Conservation (phyloP, 2,113 vertebrate genomes). For the Cichladusa arquata region DNA sequence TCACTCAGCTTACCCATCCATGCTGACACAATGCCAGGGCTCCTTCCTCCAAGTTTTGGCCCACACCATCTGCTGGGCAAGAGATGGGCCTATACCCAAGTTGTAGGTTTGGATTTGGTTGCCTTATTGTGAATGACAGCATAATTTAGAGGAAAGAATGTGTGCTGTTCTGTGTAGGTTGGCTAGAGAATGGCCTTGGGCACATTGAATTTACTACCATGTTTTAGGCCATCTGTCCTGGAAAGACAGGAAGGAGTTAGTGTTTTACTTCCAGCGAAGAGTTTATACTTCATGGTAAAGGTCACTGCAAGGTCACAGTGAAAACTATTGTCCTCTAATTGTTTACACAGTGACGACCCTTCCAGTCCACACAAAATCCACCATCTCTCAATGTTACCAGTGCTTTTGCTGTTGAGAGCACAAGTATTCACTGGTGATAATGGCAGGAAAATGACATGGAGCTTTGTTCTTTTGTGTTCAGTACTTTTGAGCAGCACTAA, state of each 20-base stretch:
- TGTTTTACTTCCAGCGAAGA: not conserved
- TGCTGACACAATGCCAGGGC: not conserved
- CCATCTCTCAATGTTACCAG: not conserved
- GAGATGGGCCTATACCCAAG: not conserved
- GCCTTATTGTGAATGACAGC: not conserved
- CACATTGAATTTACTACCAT: not conserved
- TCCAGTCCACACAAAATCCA: not conserved
- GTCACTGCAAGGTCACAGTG: not conserved
- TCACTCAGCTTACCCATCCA: not conserved
- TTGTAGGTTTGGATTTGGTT: not conserved
- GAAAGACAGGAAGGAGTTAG: not conserved
- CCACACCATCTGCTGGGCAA: accelerated
- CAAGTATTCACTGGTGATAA: not conserved
- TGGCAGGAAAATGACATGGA: not conserved
- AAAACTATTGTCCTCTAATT: not conserved
- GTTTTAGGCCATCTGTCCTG: not conserved
- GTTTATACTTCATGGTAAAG: not conserved
- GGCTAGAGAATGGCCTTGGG: not conserved
- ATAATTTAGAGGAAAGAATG: not conserved
- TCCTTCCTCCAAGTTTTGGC: not conserved
- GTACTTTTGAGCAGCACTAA: not conserved
- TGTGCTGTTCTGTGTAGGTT: not conserved
- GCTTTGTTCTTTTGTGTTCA: not conserved
- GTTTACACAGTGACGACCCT: not conserved
- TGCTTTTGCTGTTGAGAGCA: not conserved